Conservation (phyloP, 2,113 vertebrate species). For the Panthera tigris region DNA sequence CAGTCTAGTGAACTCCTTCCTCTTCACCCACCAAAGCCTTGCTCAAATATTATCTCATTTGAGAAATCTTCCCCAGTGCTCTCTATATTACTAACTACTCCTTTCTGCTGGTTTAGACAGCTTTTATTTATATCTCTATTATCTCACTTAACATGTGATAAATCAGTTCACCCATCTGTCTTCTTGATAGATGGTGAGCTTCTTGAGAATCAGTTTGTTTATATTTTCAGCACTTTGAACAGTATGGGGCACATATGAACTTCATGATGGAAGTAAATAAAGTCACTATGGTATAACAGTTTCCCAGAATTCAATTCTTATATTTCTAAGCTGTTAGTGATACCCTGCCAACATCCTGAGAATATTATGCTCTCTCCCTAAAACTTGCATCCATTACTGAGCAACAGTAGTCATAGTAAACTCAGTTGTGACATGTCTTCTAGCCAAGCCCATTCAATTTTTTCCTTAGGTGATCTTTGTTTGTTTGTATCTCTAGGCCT, state of each 20-base stretch:
- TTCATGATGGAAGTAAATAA: not conserved
- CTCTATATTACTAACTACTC: not conserved
- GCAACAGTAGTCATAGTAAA: not conserved
- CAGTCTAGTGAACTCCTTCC: not conserved
- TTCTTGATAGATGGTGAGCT: not conserved
- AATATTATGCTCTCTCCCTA: slow-evolving; percentile 4
- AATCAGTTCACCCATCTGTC: not conserved
- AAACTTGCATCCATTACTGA: not conserved
- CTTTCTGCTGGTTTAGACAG: not conserved
- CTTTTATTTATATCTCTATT: slow-evolving; percentile 19
- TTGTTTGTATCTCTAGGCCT: slow-evolving; percentile 12
- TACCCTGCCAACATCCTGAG: not conserved
- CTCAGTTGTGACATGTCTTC: not conserved
- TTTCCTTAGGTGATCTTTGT: not conserved
- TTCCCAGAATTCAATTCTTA: not conserved
- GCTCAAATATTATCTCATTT: slow-evolving; percentile 16
- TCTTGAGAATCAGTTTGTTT: slow-evolving; percentile 4
- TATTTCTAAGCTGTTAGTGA: not conserved
- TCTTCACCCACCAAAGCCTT: not conserved
- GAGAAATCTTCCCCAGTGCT: not conserved
- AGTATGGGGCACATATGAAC: not conserved
- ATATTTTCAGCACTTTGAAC: slow-evolving; percentile 35
- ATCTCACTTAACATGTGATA: slow-evolving; percentile 3
- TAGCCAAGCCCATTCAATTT: not conserved
- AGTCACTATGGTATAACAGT: not conserved